Conservation (phyloP, 2,797 vertebrate species). For the Clarias pachynema region DNA sequence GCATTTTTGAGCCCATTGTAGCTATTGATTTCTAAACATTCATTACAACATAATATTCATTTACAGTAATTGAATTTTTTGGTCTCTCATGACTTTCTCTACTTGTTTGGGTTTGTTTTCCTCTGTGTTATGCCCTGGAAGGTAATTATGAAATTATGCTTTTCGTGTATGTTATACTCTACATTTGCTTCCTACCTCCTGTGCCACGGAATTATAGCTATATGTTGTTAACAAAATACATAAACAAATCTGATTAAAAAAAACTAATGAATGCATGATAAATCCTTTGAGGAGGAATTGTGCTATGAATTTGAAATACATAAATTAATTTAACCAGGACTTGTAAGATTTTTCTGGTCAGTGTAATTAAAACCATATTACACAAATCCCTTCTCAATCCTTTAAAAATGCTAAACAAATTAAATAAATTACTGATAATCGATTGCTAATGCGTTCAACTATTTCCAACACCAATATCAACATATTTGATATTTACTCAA, state of each 20-base stretch:
- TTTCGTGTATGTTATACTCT: neutral
- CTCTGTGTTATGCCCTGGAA: neutral
- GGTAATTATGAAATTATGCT: neutral
- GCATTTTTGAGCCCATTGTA: neutral
- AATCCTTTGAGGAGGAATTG: neutral
- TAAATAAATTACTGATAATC: too few species aligned
- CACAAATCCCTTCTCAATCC: neutral
- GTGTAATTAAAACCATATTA: neutral
- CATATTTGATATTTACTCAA: neutral
- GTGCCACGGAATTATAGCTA: neutral
- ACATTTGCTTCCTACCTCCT: neutral
- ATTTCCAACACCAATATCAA: neutral
- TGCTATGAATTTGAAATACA: neutral
- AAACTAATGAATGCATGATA: neutral
- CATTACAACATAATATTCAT: neutral
- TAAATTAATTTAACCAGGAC: neutral
- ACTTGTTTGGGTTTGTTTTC: neutral
- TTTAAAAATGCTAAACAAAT: neutral
- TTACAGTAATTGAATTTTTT: neutral
- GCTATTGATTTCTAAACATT: neutral
- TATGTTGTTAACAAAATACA: neutral
- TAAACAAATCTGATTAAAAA: neutral
- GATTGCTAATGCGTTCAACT: neutral
- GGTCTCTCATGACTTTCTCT: neutral
- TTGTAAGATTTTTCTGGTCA: neutral